Base-by-base conservation (phyloP, 2,888 invertebrate species). In the Orthonevra nobilis region DNA sequence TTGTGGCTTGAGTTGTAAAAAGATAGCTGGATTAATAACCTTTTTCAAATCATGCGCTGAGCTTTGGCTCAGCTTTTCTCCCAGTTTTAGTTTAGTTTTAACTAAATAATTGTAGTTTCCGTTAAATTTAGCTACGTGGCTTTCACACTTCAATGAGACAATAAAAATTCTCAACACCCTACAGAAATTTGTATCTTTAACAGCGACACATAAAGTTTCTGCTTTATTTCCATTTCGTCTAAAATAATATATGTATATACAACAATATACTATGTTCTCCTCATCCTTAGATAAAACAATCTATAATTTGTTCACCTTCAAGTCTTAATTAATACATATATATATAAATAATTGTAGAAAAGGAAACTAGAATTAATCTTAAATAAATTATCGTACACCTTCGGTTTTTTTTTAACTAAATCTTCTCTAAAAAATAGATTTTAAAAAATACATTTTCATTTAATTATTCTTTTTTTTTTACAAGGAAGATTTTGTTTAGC, bases 401-500 rank as follows among this genome's bases (percentile, higher is more conserved):
- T 19, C 9, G 9, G 4, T 2, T 40, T 12, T 10, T 30, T 38
- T 6, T 12, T 40, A 42, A 56, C 17, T 42, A 28, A 56, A 56
- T 12, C 32, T 28, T 12, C 9, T 9, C 26, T 12, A 42, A 44
- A 42, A 42, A 44, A 52, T 30, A 40, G 7, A 42, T 44, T 23
- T 14, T 12, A 56, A 66, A 66, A 46, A 46, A 4, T 40, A 28
- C 10, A 48, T 30, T 54, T 44, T 10, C 26, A 30, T 50, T 15
- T 63, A 50, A 58, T 28, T n/a, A n/a, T n/a, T n/a, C n/a, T n/a
- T n/a, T n/a, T n/a, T n/a, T n/a, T n/a, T n/a, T 60, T 52, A 70
- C 70, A 77, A 64, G 70, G 68, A 75, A 70, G 64, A 28, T 63
- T 72, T 14, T 23, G 46, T 42, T 26, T 7, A 44, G 48, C 14